These are phyloP conservation scores for Lypha dubia DNA, from an alignment of 2,888 invertebrate genomes.

Conservation along the genomic window DNA sequence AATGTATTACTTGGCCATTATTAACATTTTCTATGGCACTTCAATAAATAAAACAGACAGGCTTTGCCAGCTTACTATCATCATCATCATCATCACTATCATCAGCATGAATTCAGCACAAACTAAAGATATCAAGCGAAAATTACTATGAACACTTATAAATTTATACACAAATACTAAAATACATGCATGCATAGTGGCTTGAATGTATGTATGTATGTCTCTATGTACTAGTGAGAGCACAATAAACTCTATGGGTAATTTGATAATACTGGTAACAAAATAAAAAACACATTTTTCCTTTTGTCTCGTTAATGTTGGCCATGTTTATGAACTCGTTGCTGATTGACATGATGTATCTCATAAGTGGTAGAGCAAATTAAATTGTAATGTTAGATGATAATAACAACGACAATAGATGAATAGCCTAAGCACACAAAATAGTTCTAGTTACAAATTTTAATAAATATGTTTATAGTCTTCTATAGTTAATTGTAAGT, in stretches of 20 bases:
- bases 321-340: constrained; percentile 33
- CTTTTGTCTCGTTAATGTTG: constrained; percentile 13
- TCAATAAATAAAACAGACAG: constrained; percentile 27
- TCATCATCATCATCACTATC: too few relatives aligned
- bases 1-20: constrained; percentile 36
- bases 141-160: constrained; percentile 27
- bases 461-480: background rate
- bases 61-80: constrained; percentile 1
- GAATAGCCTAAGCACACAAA: constrained; percentile 22
- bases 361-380: constrained; percentile 37
- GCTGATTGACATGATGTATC: constrained; percentile 20
- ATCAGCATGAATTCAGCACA: constrained; percentile 15
- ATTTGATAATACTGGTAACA: background rate
- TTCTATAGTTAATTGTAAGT: too few relatives aligned
- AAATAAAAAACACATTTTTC: background rate
- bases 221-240: background rate
- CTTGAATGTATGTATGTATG: background rate
- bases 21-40: constrained; percentile 34
- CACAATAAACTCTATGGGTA: constrained; percentile 11
- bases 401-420: constrained; percentile 14
- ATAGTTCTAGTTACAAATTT: constrained; percentile 17
- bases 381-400: constrained; percentile 34
- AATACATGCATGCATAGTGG: background rate
- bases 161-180: background rate
- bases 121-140: constrained; percentile 24